phyloP scores from a whole-genome alignment of 2,113 vertebrate genomes.

The Perca schrenkii region DNA sequence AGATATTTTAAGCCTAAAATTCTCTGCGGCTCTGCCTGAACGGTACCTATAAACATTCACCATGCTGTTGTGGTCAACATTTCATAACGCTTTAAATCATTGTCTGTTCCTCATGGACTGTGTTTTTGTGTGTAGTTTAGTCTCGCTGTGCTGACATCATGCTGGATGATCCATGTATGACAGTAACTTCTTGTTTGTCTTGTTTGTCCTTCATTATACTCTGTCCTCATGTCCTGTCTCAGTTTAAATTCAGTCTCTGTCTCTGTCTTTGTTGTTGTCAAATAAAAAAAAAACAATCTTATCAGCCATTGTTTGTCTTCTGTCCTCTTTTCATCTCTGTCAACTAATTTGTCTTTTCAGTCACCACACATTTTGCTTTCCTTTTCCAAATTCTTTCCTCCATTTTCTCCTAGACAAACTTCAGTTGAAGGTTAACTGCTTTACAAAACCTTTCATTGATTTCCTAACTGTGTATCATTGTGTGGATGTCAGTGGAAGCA shows the following conservation, averaged over 20 bases:
- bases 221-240: conserved; percentile 43
- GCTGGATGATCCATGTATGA: conserved; percentile 17
- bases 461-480: conserved; percentile 3
- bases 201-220: conserved; percentile 36
- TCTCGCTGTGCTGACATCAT: conserved; percentile 16
- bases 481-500: conserved; percentile 10
- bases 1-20: conserved; percentile 60
- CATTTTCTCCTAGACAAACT: background rate
- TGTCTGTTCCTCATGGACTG: conserved; percentile 18
- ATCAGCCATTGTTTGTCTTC: conserved; percentile 69
- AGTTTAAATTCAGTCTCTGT: conserved; percentile 43
- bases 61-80: conserved; percentile 38
- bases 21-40: conserved; percentile 26
- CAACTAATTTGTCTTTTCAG: conserved; percentile 1
- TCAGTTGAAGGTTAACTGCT: background rate
- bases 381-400: background rate
- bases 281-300: conserved; percentile 73
- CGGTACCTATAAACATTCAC: background rate
- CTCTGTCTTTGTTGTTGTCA: conserved; percentile 66
- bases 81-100: background rate
- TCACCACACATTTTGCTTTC: background rate
- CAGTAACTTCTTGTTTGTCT: conserved; percentile 41
- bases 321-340: conserved; percentile 66
- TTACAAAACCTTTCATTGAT: conserved; percentile 3
- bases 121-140: conserved; percentile 43